Evolutionary conservation across 2,888 invertebrate genomes (phyloP).

Genomic region (Andrena dorsata): DNA sequence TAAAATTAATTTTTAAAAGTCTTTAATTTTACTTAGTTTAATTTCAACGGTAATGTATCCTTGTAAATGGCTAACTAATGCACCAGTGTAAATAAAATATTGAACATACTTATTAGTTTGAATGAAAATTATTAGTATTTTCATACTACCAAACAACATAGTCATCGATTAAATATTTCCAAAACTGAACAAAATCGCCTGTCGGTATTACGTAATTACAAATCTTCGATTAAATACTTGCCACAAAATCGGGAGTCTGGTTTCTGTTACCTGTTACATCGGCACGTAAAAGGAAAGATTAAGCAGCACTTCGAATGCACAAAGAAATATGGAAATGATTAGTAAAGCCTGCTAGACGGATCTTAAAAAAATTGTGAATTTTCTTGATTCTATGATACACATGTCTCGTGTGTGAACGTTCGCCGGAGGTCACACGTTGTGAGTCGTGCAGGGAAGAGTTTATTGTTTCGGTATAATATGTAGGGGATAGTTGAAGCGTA

Average conservation of each 20-base stretch:
- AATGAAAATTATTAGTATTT: too few species aligned
- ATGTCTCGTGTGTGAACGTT: conserved; percentile 32
- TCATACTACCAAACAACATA: too few species aligned
- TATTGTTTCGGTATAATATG: too few species aligned
- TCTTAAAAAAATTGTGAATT: conserved; percentile 1
- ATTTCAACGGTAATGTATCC: too few species aligned
- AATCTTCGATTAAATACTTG: conserved; percentile 32
- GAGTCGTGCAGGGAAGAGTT: neutral
- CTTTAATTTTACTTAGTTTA: too few species aligned
- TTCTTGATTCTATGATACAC: conserved; percentile 29
- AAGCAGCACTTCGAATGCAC: conserved; percentile 27
- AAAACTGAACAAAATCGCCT: conserved; percentile 19
- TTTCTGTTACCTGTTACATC: conserved; percentile 40
- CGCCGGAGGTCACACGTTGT: conserved; percentile 16
- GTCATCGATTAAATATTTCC: conserved; percentile 2
- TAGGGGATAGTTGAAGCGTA: too few species aligned
- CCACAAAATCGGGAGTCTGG: conserved; percentile 41
- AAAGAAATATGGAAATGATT: conserved; percentile 36
- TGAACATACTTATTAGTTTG: neutral
- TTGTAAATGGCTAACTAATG: too few species aligned
- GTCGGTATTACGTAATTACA: conserved; percentile 41
- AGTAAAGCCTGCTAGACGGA: conserved; percentile 25
- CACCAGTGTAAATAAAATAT: too few species aligned
- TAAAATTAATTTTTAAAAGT: too few species aligned
- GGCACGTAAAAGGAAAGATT: conserved; percentile 5